Evolutionary conservation across 2,797 vertebrate genomes (phyloP).

Genomic region (Molossus molossus): DNA sequence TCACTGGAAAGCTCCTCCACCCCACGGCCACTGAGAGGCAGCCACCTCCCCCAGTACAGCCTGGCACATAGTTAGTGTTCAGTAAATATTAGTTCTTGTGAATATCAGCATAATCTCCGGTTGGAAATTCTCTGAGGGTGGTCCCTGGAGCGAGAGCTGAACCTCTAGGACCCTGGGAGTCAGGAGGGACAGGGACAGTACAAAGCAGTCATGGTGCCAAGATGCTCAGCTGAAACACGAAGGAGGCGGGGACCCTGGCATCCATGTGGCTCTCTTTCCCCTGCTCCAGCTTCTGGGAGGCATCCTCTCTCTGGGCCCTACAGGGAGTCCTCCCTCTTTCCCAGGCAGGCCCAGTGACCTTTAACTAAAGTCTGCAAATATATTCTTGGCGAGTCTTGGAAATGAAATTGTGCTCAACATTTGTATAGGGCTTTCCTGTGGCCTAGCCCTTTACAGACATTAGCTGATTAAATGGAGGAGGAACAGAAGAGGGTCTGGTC

Average conservation of each 20-base stretch:
- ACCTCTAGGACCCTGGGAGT: conserved; percentile 5
- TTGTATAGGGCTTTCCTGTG: conserved; percentile 82
- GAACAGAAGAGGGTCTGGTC: neutral
- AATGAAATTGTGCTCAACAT: conserved; percentile 85
- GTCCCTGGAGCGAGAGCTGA: conserved; percentile 10
- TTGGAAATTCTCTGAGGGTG: neutral
- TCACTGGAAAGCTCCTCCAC: neutral
- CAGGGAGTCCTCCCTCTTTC: conserved; percentile 60
- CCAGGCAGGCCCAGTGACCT: conserved; percentile 77
- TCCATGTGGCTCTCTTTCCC: neutral
- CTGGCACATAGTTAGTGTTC: neutral
- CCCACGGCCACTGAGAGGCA: neutral
- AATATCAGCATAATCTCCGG: conserved; percentile 29
- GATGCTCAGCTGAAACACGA: neutral
- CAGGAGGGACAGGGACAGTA: neutral
- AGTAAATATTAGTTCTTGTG: conserved; percentile 40
- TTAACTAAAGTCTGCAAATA: conserved; percentile 82
- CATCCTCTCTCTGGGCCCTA: neutral
- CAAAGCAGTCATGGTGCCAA: neutral
- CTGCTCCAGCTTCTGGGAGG: neutral
- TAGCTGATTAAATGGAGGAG: conserved; percentile 79
- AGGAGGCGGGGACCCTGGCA: neutral
- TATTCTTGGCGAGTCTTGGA: conserved; percentile 79
- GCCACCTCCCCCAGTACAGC: neutral
- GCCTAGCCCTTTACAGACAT: conserved; percentile 75